Percentiles rank a stretch among this genome's conserved stretches.
Conservation (phyloP, 2,888 invertebrate genomes). For the Rhogogaster chlorosoma region DNA sequence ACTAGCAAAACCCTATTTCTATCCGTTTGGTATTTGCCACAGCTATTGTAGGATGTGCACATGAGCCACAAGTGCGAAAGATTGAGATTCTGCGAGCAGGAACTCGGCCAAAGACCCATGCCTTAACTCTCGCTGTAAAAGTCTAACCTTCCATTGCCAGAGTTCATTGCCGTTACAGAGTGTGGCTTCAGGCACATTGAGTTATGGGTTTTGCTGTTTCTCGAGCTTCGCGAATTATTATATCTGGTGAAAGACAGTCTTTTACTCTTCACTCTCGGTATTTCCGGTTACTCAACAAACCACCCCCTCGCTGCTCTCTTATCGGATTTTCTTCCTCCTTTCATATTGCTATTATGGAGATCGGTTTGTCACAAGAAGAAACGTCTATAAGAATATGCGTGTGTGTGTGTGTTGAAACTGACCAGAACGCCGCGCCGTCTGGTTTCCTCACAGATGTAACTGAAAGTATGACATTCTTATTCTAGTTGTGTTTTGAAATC, state of each 20-base stretch:
- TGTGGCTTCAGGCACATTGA: not conserved
- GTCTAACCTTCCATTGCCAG: slow-evolving; percentile 10
- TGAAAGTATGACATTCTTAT: not conserved
- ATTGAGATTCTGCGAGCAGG: not conserved
- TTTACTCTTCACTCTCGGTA: not conserved
- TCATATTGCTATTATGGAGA: not conserved
- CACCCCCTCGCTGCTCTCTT: not conserved
- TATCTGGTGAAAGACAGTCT: not conserved
- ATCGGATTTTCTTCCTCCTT: not conserved
- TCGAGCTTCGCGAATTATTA: not conserved
- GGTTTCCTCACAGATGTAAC: not conserved
- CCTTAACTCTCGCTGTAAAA: not conserved
- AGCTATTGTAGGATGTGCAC: not conserved
- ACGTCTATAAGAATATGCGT: not conserved
- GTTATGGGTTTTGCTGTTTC: slow-evolving; percentile 12
- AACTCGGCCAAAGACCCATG: not conserved
- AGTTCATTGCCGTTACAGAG: slow-evolving; percentile 33
- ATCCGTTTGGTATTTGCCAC: not conserved
- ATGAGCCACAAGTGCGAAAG: slow-evolving; percentile 11
- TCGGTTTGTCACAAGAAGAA: not conserved
- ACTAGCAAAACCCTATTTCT: not conserved
- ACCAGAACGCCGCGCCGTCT: not conserved
- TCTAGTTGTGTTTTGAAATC: not conserved
- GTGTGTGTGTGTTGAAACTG: not conserved
- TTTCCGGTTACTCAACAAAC: not conserved